These are phyloP conservation scores for Bombyx mandarina DNA, from an alignment of 1,140 invertebrate species.

Conservation along the genomic window DNA sequence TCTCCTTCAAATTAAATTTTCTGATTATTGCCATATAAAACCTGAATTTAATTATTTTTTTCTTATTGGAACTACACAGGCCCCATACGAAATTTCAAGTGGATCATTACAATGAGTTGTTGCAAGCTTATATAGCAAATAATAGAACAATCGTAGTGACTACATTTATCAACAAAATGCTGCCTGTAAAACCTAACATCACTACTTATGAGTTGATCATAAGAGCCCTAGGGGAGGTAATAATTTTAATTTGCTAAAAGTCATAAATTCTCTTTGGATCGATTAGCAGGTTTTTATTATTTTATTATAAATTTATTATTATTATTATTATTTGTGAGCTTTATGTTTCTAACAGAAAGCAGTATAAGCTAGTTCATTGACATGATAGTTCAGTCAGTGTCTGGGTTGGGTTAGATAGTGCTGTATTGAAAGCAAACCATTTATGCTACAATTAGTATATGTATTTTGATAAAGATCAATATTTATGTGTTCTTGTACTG, in stretches of 20 bases:
- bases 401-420: too few relatives aligned
- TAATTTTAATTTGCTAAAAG: neutral
- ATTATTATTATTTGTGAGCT: neutral
- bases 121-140: slow-evolving; percentile 59
- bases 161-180: slow-evolving; percentile 51
- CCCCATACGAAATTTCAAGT: slow-evolving; percentile 47
- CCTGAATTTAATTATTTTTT: neutral
- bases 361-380: too few relatives aligned
- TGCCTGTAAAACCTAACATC: slow-evolving; percentile 49
- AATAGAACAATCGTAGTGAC: slow-evolving; percentile 37
- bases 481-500: too few relatives aligned
- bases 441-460: too few relatives aligned
- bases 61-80: slow-evolving; percentile 22
- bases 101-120: slow-evolving; percentile 61
- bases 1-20: neutral
- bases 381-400: too few relatives aligned
- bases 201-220: slow-evolving; percentile 69
- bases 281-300: slow-evolving; percentile 2
- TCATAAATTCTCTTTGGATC: slow-evolving; percentile 5
- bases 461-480: too few relatives aligned
- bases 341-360: neutral
- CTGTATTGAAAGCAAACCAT: too few relatives aligned
- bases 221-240: slow-evolving; percentile 65
- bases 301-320: slow-evolving; percentile 1
- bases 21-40: too few relatives aligned